Percentiles rank a stretch among this genome's conserved stretches.
Conservation (phyloP, 2,113 vertebrate species). For the Microtus oregoni region DNA sequence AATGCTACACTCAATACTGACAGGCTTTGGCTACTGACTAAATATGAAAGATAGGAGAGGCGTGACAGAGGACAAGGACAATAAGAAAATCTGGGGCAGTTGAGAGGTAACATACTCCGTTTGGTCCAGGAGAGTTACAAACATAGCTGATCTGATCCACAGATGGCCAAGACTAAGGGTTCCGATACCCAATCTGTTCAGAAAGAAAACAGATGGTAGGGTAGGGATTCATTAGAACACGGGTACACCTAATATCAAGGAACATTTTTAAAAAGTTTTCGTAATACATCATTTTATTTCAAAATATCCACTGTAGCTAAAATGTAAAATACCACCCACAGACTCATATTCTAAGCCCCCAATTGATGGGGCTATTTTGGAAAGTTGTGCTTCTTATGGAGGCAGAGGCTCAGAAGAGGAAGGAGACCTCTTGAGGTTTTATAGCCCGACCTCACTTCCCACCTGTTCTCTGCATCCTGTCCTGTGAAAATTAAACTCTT, state of each 20-base stretch:
- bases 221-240: not conserved
- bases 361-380: not conserved
- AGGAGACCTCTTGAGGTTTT: not conserved
- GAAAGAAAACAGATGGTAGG: not conserved
- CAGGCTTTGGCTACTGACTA: not conserved
- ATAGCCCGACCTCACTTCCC: not conserved
- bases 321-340: not conserved
- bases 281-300: conserved; percentile 25
- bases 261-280: conserved; percentile 47
- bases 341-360: not conserved
- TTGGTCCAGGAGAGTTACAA: not conserved
- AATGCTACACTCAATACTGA: not conserved
- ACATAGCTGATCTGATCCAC: not conserved
- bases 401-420: not conserved
- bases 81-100: not conserved
- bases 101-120: not conserved
- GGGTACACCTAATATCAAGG: not conserved
- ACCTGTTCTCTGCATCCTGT: not conserved
- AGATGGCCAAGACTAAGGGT: not conserved
- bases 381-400: not conserved
- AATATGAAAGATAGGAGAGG: not conserved
- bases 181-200: not conserved
- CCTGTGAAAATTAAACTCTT: not conserved
- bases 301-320: not conserved
- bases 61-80: not conserved